Evolutionary conservation across 2,888 invertebrate genomes (phyloP).

Genomic region (Criorhina ranunculi): DNA sequence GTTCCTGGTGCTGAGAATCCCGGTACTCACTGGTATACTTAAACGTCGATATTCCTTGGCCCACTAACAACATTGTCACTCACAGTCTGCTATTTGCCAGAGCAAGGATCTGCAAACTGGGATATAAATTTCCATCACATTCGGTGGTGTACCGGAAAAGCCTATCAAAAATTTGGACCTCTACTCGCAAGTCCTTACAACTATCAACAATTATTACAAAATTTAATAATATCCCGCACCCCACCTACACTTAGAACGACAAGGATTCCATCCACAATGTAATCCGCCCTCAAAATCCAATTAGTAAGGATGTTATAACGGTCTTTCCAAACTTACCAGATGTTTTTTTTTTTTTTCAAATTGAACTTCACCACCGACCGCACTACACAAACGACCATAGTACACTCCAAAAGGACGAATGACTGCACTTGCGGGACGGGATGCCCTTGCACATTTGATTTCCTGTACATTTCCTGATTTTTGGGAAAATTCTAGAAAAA

Average conservation of each 20-base stretch:
- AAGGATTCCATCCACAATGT: conserved; percentile 8
- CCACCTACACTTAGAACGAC: conserved; percentile 2
- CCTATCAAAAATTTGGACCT: no score
- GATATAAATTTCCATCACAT: no score
- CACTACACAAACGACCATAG: neutral
- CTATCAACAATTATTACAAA: conserved; percentile 1
- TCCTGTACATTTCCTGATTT: conserved; percentile 70
- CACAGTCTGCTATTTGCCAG: no score
- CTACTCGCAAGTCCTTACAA: no score
- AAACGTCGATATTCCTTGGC: no score
- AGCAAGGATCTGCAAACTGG: no score
- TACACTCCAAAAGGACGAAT: neutral
- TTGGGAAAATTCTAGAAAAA: conserved; percentile 54
- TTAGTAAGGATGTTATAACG: conserved; percentile 66
- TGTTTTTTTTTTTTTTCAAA: conserved; percentile 12
- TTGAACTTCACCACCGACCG: conserved; percentile 29
- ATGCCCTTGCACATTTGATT: conserved; percentile 50
- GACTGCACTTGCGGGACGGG: conserved; percentile 9
- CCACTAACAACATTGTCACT: no score
- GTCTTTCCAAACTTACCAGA: conserved; percentile 15
- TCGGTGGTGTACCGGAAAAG: no score
- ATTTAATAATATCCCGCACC: conserved; percentile 7
- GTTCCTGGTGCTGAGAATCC: no score
- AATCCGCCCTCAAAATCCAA: conserved; percentile 57
- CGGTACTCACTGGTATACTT: no score